Percentiles rank a stretch among this genome's conserved stretches.
These are phyloP conservation scores for Triplophysa bombifrons DNA, from an alignment of 2,797 vertebrate species.

Conservation along the genomic window DNA sequence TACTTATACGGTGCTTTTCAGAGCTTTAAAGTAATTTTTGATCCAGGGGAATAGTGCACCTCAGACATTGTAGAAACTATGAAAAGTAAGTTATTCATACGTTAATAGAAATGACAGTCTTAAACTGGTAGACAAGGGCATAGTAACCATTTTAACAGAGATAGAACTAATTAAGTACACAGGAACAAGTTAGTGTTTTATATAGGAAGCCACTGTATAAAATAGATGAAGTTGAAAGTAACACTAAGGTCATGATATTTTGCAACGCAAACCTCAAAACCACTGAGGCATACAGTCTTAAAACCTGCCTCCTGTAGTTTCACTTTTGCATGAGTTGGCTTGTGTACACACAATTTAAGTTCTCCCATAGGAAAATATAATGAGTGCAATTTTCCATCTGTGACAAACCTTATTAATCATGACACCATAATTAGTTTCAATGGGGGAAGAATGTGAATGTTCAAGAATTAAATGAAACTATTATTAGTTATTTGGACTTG, in stretches of 20 bases:
- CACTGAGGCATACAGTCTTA: neutral
- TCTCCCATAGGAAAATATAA: conserved; percentile 58
- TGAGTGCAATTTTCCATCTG: conserved; percentile 13
- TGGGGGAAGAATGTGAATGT: conserved; percentile 50
- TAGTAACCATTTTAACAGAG: no score
- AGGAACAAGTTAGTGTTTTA: no score
- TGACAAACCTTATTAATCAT: conserved; percentile 57
- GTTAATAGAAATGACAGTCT: no score
- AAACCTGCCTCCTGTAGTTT: neutral
- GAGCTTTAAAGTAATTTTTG: no score
- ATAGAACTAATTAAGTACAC: neutral
- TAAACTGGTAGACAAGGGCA: no score
- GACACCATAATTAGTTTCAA: conserved; percentile 67
- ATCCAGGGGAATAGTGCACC: no score
- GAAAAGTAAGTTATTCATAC: no score
- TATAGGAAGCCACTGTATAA: no score
- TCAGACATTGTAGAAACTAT: no score
- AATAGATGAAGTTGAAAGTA: neutral
- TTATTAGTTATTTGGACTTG: neutral
- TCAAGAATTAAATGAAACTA: neutral
- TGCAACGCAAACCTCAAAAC: neutral
- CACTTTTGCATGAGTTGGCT: conserved; percentile 6
- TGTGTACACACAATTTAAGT: conserved; percentile 54
- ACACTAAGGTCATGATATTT: neutral
- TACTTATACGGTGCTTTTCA: neutral